Conservation (phyloP, 1,140 invertebrate genomes). For the Saccostrea cuccullata region DNA sequence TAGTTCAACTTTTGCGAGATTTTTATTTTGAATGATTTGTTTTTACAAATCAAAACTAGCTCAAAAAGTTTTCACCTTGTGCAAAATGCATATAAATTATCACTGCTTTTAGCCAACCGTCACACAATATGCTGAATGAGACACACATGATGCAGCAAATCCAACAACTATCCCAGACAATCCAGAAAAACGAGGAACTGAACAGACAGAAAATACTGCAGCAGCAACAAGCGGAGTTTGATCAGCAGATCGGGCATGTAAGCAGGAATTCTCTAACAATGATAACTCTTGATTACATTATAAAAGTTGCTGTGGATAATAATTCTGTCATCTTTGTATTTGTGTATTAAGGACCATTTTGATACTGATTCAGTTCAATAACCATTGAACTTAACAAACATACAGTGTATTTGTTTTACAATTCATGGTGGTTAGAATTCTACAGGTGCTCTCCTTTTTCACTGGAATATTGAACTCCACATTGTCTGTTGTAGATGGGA, state of each 20-base stretch:
- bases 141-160: conserved; percentile 86
- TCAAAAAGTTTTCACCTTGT: too few relatives aligned
- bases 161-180: conserved; percentile 80
- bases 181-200: conserved; percentile 81
- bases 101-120: conserved; percentile 59
- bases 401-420: too few relatives aligned
- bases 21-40: too few relatives aligned
- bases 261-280: background rate
- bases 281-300: too few relatives aligned
- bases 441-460: too few relatives aligned
- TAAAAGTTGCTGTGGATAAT: too few relatives aligned
- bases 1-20: too few relatives aligned
- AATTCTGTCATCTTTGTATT: background rate
- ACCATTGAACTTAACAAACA: too few relatives aligned
- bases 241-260: conserved; percentile 81
- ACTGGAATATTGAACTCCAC: too few relatives aligned
- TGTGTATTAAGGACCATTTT: background rate
- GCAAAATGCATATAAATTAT: background rate
- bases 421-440: too few relatives aligned
- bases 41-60: too few relatives aligned
- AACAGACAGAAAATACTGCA: conserved; percentile 77
- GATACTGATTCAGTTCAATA: too few relatives aligned
- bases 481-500: background rate
- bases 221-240: conserved; percentile 84
- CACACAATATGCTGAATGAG: conserved; percentile 83